These are phyloP conservation scores for Mirza zaza DNA, from an alignment of 2,113 vertebrate species.

Conservation along the genomic window DNA sequence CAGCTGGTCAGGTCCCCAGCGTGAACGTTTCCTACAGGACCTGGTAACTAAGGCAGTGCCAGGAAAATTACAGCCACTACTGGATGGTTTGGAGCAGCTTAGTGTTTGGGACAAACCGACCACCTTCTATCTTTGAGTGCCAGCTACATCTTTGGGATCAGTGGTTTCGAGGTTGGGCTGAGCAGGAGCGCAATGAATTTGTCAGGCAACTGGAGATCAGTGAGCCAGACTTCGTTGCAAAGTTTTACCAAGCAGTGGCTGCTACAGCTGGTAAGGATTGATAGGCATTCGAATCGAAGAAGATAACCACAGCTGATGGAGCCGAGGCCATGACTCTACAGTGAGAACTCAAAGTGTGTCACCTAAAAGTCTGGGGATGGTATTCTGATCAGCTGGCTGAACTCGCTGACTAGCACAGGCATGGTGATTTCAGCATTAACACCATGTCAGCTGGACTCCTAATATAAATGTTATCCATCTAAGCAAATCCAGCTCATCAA, in stretches of 20 bases:
- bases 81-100: slow-evolving; percentile 89
- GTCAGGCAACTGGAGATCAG: slow-evolving; percentile 87
- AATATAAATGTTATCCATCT: neutral
- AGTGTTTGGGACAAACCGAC: slow-evolving; percentile 75
- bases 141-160: slow-evolving; percentile 93
- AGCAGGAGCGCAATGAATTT: slow-evolving; percentile 91
- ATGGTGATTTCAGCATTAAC: neutral
- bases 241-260: slow-evolving; percentile 89
- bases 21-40: slow-evolving; percentile 89
- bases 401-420: neutral
- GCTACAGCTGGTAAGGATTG: slow-evolving; percentile 87
- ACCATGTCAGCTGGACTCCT: neutral
- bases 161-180: slow-evolving; percentile 93
- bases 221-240: slow-evolving; percentile 87
- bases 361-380: neutral
- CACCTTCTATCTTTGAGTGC: slow-evolving; percentile 92
- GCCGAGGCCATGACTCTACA: neutral
- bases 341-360: neutral
- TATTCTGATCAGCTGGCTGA: neutral
- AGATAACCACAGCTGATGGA: neutral
- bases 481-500: slow-evolving; percentile 21
- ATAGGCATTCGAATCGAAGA: slow-evolving; percentile 52
- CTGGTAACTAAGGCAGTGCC: slow-evolving; percentile 92
- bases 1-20: slow-evolving; percentile 86
- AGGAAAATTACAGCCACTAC: slow-evolving; percentile 89